A percentile compares a stretch with the other conserved stretches of the same genome.
These are phyloP conservation scores for Apodemia zela DNA, from an alignment of 2,888 invertebrate species.

Conservation along the genomic window DNA sequence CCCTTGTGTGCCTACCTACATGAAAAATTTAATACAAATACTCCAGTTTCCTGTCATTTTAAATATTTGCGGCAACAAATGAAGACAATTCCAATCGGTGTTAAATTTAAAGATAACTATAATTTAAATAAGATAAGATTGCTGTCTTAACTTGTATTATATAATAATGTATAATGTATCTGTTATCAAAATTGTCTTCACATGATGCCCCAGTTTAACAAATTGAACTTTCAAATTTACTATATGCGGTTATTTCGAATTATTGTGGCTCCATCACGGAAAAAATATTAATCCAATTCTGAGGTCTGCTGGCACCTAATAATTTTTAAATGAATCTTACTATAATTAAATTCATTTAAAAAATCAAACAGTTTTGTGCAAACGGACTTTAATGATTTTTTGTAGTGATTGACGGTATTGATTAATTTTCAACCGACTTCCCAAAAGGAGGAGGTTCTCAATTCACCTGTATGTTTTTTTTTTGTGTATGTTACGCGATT, in stretches of 20 bases:
- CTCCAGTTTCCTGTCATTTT: conserved; percentile 6
- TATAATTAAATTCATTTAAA: no score
- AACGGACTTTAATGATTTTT: no score
- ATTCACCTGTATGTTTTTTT: no score
- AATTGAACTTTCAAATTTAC: neutral
- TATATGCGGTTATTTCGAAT: neutral
- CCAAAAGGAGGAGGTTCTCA: no score
- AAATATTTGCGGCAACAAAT: neutral
- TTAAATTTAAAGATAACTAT: no score
- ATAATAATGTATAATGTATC: neutral
- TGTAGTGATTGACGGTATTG: no score
- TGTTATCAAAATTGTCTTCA: neutral
- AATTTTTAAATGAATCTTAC: no score
- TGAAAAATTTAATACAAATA: conserved; percentile 18
- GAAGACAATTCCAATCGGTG: neutral
- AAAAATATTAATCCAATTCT: neutral
- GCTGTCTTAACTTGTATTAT: neutral
- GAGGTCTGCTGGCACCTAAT: no score
- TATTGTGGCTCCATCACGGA: neutral
- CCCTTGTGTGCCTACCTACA: conserved; percentile 34
- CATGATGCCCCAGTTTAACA: neutral
- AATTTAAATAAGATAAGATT: no score
- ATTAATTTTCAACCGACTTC: no score
- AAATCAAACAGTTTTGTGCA: no score
- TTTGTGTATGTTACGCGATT: no score